These are phyloP conservation scores for Drosophila ogumai DNA, from an alignment of 1,140 invertebrate genomes.

Conservation along the genomic window DNA sequence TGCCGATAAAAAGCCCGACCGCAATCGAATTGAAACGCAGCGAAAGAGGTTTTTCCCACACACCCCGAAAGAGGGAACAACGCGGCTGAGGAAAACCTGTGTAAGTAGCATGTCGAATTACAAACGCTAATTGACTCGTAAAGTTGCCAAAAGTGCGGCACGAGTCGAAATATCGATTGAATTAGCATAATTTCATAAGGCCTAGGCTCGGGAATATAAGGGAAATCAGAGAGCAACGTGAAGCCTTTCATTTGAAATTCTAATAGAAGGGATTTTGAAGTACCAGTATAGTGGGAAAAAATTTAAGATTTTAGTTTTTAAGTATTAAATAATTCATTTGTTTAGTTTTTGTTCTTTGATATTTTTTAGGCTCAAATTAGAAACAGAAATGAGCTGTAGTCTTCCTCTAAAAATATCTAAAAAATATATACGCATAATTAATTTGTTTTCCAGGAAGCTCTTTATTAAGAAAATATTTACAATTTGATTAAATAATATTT, in stretches of 20 bases:
- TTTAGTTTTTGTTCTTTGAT: not conserved
- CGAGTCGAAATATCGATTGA: conserved; percentile 65
- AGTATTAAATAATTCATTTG: not conserved
- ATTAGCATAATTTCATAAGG: conserved; percentile 57
- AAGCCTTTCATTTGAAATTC: not conserved
- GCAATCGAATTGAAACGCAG: conserved; percentile 1
- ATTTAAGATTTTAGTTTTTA: not conserved
- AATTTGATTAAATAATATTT: not conserved
- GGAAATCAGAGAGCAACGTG: not conserved
- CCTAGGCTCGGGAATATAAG: not conserved
- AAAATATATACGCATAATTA: not conserved
- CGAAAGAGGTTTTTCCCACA: conserved; percentile 6
- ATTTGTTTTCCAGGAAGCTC: not conserved
- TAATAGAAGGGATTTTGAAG: not conserved
- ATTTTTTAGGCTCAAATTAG: not conserved
- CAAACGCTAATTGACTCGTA: conserved; percentile 67
- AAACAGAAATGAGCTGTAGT: no score
- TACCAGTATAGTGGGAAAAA: not conserved
- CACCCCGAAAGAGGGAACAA: not conserved
- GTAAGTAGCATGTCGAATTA: conserved; percentile 68
- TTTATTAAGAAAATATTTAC: not conserved
- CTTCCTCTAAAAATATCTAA: not conserved
- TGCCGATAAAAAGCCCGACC: conserved; percentile 46
- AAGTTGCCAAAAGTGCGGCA: conserved; percentile 49
- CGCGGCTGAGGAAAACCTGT: conserved; percentile 4